Evolutionary conservation across 2,888 invertebrate species (phyloP), one percentile per base, ranked within the genome.

Genomic region (Mylabris sibirica): DNA sequence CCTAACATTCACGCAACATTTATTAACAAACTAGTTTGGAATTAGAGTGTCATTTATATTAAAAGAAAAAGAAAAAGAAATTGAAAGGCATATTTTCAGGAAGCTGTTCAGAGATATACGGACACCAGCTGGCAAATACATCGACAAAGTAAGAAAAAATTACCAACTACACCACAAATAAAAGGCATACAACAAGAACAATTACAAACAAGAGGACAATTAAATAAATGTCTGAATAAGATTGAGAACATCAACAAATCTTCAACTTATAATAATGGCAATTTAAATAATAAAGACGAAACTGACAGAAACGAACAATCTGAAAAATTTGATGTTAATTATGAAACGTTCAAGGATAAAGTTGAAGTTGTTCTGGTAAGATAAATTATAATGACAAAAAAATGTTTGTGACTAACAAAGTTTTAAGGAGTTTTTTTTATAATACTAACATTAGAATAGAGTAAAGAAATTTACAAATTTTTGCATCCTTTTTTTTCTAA

Each of bases 91-190:
- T 68, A 68, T 77, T 78, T 82, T 75, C 87, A 90, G 90, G 90
- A 89, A 80, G 88, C 89, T 74, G 88, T 89, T 80, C 90, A 90
- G 76, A 87, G 92, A 79, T 92, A 91, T 82, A 89, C 90, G 75
- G 92, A 92, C 83, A 92, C 92, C 67, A 91, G 92, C 81, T 91
- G 91, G 88, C 90, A 90, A 82, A 92, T 92, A 72, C 91, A 91
- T 82, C 88, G 90, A 72, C 89, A 90, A 79, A 91, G 91, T 72
- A 78, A 77, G 65, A 77, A 76, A 74, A 79, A 77, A 70, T 73
- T 66, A 8, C 26, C 70, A 24, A 66, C 30, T 65, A 61, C 35
- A 59, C 38, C 57, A 69, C 73, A 68, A 57, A 70, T 34, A 62
- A 68, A 57, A 14, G 12, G 3, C 22, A 11, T 53, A 20, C 53